phyloP scores from a whole-genome alignment of 2,797 vertebrate genomes.

The Hipposideros larvatus region DNA sequence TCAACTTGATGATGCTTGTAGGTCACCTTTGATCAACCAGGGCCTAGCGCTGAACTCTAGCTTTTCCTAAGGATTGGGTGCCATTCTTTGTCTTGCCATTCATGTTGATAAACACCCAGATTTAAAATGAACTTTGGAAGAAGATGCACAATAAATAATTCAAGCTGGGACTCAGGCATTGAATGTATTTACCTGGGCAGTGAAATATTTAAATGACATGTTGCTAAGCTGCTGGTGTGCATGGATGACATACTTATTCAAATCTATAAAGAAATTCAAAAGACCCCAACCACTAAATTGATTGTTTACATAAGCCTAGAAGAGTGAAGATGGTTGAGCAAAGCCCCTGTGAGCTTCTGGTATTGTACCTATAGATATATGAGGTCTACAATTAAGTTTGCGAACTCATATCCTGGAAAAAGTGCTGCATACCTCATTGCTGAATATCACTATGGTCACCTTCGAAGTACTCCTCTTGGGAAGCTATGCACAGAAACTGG shows the following conservation, averaged over 20 bases:
- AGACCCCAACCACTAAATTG: slow-evolving; percentile 70
- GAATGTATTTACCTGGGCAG: slow-evolving; percentile 71
- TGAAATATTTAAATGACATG: slow-evolving; percentile 83
- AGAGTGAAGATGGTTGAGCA: slow-evolving; percentile 75
- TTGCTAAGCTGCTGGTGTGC: slow-evolving; percentile 78
- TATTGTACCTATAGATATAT: slow-evolving; percentile 77
- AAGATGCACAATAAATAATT: slow-evolving; percentile 78
- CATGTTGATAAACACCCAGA: neutral
- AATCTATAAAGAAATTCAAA: slow-evolving; percentile 48
- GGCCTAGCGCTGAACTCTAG: neutral
- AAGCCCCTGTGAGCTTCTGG: slow-evolving; percentile 75
- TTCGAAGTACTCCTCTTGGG: no score
- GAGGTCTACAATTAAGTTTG: no score
- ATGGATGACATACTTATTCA: slow-evolving; percentile 82
- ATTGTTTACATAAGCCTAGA: slow-evolving; percentile 81
- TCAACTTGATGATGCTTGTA: neutral
- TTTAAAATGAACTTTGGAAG: slow-evolving; percentile 67
- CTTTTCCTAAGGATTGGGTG: neutral
- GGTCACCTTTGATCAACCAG: slow-evolving; percentile 44
- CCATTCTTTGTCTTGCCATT: neutral
- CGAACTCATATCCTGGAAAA: no score
- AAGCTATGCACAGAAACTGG: no score
- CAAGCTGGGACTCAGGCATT: slow-evolving; percentile 59
- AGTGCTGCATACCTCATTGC: no score
- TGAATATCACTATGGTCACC: no score